A percentile compares a stretch with the other conserved stretches of the same genome.
These are phyloP conservation scores for Perizoma flavofasciatum DNA, from an alignment of 2,888 invertebrate genomes.

Conservation along the genomic window DNA sequence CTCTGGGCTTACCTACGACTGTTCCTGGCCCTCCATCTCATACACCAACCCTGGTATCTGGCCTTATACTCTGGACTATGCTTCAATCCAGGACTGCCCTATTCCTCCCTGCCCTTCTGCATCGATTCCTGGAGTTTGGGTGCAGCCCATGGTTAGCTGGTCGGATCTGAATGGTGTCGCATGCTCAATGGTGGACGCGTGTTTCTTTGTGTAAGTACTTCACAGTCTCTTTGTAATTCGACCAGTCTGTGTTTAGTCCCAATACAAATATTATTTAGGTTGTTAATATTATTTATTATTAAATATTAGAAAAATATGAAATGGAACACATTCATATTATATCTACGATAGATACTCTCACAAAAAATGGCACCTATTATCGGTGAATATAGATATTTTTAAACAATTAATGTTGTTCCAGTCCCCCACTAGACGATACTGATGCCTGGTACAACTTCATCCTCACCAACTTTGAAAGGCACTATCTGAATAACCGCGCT, in stretches of 20 bases:
- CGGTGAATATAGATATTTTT: too few species aligned
- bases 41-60: constrained; percentile 77
- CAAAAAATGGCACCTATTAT: too few species aligned
- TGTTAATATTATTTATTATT: too few species aligned
- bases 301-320: too few species aligned
- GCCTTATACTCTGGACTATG: constrained; percentile 88
- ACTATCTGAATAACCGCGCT: constrained; percentile 86
- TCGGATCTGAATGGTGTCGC: constrained; percentile 65
- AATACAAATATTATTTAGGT: too few species aligned
- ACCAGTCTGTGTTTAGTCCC: too few species aligned
- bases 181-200: constrained; percentile 85
- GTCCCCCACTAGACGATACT: constrained; percentile 60
- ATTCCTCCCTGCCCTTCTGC: constrained; percentile 83
- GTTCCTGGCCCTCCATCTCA: constrained; percentile 82
- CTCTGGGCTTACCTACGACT: constrained; percentile 83
- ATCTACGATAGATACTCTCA: too few species aligned
- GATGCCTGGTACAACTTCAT: constrained; percentile 83
- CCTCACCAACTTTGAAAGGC: constrained; percentile 85
- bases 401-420: too few species aligned
- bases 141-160: constrained; percentile 86
- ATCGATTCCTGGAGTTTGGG: constrained; percentile 85
- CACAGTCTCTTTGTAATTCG: not conserved
- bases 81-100: constrained; percentile 81
- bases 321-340: too few species aligned
- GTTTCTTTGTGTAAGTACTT: constrained; percentile 70